phyloP scores from a whole-genome alignment of 2,797 vertebrate species.

The Prunella strophiata region DNA sequence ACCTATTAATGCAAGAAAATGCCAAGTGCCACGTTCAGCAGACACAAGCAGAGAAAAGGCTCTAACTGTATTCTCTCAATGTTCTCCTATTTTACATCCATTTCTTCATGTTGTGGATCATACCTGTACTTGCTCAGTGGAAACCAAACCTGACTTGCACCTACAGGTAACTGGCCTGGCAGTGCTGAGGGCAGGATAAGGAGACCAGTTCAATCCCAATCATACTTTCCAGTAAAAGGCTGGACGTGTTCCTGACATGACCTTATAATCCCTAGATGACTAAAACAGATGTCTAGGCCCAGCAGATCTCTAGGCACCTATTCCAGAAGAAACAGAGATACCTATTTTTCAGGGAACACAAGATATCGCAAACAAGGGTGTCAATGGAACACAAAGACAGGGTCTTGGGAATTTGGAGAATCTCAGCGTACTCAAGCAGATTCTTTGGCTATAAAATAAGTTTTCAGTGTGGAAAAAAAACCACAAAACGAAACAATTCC shows the following conservation, averaged over 20 bases:
- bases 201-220: background rate
- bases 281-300: constrained; percentile 52
- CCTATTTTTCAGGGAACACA: background rate
- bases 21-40: background rate
- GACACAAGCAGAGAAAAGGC: background rate
- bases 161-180: background rate
- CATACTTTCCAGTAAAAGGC: constrained; percentile 36
- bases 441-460: background rate
- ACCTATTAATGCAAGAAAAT: background rate
- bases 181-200: background rate
- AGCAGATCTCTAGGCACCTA: constrained; percentile 3
- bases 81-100: background rate
- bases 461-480: background rate
- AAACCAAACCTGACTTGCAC: background rate
- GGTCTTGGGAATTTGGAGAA: background rate
- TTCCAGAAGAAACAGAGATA: background rate
- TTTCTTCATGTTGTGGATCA: background rate
- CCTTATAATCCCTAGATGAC: constrained; percentile 49
- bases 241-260: constrained; percentile 43
- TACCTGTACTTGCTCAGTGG: background rate
- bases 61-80: background rate
- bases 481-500: background rate
- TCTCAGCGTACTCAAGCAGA: background rate
- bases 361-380: background rate
- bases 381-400: background rate